Base-by-base conservation (phyloP, 2,888 invertebrate species). In the Drosophila monieri region DNA sequence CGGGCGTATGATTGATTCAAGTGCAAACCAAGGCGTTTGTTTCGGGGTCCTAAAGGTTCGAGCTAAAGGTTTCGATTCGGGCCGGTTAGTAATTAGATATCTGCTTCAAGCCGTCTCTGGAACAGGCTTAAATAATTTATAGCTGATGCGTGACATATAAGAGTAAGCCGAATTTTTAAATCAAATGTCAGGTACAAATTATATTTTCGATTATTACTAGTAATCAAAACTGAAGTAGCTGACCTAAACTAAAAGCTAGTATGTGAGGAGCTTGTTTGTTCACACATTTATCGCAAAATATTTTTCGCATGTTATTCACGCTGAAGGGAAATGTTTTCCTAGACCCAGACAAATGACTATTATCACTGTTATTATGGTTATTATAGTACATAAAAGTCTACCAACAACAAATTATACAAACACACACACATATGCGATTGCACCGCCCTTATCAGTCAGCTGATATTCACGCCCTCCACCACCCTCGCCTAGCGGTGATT, bases 251-350 rank as follows among this genome's bases (percentile, higher is more conserved):
- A 32, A 32, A 12, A 32, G 32, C 12, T 12, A 4, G 32, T 32
- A 32, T 32, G 12, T 32, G 10, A 32, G 32, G 10, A 10, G 10
- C 1, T 12, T 12, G 12, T 32, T 12, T 32, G 32, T 4, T 32
- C 10, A 12, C 32, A 12, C 12, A 14, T 14, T n/a, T 35, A 23
- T n/a, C n/a, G 15, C 37, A 30, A 14, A 37, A 62, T 53, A 69
- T 64, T 62, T 60, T 59, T 51, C 18, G 39, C 49, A 78, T 51
- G 73, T 62, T 78, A 69, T 78, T 71, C 75, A 77, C 53, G 64
- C 61, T 35, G 15, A n/a, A 64, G 35, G 37, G 41, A 27, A 84
- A 60, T 80, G 68, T 68, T 55, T 64, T 54, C 35, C 47, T 53
- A 62, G 43, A 57, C 54, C 73, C 61, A 61, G 62, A 52, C 62